These are phyloP conservation scores for Halichoerus grypus DNA, from an alignment of 2,113 vertebrate genomes.

Conservation along the genomic window DNA sequence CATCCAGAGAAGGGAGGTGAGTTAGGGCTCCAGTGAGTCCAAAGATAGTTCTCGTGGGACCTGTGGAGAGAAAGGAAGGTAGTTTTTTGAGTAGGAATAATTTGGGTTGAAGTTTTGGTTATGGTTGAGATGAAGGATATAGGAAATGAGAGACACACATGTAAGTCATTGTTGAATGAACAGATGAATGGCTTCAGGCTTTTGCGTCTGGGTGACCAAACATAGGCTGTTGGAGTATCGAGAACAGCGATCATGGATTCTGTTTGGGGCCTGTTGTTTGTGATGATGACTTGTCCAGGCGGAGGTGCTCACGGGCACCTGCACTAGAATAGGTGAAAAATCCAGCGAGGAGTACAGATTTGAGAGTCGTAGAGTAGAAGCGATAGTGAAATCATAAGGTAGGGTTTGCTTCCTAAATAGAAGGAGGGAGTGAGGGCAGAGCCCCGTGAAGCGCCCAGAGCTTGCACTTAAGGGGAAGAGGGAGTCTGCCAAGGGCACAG, in stretches of 20 bases:
- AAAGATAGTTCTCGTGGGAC: background rate
- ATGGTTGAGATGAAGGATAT: background rate
- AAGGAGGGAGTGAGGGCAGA: background rate
- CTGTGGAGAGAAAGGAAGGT: background rate
- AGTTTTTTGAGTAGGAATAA: background rate
- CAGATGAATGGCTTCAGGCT: background rate
- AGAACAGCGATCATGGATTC: background rate
- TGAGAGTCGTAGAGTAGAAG: background rate
- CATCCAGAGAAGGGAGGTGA: background rate
- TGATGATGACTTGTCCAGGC: background rate
- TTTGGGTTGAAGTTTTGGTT: background rate
- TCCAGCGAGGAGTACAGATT: background rate
- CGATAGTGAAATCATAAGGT: background rate
- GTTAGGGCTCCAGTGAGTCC: background rate
- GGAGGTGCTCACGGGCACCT: background rate
- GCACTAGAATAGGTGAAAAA: background rate
- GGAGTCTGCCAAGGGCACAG: background rate
- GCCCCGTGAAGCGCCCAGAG: fast-evolving
- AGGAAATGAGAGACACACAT: background rate
- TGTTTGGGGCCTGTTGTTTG: background rate
- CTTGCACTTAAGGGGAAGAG: background rate
- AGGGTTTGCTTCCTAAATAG: background rate
- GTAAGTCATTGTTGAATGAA: background rate
- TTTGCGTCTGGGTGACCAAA: background rate
- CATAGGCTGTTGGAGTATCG: background rate